These are phyloP conservation scores for Polylopha cassiicola DNA, from an alignment of 2,888 invertebrate genomes.

Conservation along the genomic window DNA sequence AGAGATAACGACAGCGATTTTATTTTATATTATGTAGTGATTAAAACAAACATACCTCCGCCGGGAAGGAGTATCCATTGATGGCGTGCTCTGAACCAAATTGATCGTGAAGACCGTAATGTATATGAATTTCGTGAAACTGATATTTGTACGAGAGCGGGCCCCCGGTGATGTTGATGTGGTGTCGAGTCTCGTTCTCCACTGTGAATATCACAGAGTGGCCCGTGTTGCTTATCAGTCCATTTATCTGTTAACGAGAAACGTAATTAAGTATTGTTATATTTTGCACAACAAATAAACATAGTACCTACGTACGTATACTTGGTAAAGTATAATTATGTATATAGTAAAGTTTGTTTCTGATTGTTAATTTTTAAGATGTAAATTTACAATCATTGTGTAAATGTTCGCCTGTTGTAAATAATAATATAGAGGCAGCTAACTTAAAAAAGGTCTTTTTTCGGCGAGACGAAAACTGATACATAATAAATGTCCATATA, in stretches of 20 bases:
- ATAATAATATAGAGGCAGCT: no score
- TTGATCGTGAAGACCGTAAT: constrained; percentile 93
- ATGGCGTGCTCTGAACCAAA: constrained; percentile 98
- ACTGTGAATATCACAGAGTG: constrained; percentile 96
- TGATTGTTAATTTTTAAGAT: no score
- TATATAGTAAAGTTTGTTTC: no score
- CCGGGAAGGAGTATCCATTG: constrained; percentile 96
- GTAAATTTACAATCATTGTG: no score
- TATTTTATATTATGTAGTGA: no score
- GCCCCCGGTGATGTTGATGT: constrained; percentile 96
- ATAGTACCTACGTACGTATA: no score
- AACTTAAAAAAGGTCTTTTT: no score
- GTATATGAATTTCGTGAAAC: constrained; percentile 96
- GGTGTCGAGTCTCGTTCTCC: constrained; percentile 88
- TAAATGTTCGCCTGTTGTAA: no score
- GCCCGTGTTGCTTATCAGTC: constrained; percentile 93
- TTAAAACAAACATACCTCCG: constrained; percentile 89
- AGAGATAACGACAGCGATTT: neutral
- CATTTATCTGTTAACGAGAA: constrained; percentile 84
- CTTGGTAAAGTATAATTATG: no score
- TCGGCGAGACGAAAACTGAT: no score
- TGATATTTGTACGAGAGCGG: constrained; percentile 97
- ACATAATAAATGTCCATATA: no score
- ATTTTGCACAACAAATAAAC: no score
- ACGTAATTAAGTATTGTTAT: constrained; percentile 8